Base-by-base conservation (phyloP, 2,888 invertebrate genomes). In the Dynastes grantii region DNA sequence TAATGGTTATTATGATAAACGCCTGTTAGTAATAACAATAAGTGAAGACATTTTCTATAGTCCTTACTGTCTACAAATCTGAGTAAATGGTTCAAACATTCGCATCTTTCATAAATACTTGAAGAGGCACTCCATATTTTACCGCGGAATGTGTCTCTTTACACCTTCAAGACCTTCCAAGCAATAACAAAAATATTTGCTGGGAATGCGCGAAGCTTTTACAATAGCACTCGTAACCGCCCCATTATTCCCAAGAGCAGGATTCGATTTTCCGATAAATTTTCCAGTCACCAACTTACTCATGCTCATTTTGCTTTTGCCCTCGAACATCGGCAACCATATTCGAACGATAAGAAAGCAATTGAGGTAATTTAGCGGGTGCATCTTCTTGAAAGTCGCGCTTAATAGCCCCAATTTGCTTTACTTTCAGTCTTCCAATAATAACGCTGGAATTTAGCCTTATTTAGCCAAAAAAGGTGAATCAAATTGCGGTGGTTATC, bases 401-500 rank as follows among this genome's bases (percentile, higher is more conserved):
- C 61, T 73, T 73, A 73, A 73, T 73, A 58, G 73, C 27, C 29
- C 58, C 27, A 73, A 73, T 73, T 73, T 58, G 58, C 40, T 40
- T 5, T 53, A 22, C 58, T 58, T 53, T 45, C 27, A 40, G 16
- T 61, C 45, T 45, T 29, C 40, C 45, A 22, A 61, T 58, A 73
- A 58, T 73, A 61, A 37, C 16, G 73, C 27, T 61, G 40, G 40
- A 61, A 61, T 61, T 40, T 1, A 5, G n/a, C 40, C 40, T 40
- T 27, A 45, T 73, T 73, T 73, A 40, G 16, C 13, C 40, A 53
- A 37, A 55, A 37, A 70, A 55, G 37, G 45, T 45, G 16, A 71
- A 55, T 37, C 37, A 37, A 32, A 29, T 32, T 3, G n/a, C n/a
- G 71, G 53, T 2, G 55, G 55, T 71, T 61, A 45, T 58, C 9